phyloP scores from a whole-genome alignment of 2,113 vertebrate genomes.

The Rhabdornis inornatus region DNA sequence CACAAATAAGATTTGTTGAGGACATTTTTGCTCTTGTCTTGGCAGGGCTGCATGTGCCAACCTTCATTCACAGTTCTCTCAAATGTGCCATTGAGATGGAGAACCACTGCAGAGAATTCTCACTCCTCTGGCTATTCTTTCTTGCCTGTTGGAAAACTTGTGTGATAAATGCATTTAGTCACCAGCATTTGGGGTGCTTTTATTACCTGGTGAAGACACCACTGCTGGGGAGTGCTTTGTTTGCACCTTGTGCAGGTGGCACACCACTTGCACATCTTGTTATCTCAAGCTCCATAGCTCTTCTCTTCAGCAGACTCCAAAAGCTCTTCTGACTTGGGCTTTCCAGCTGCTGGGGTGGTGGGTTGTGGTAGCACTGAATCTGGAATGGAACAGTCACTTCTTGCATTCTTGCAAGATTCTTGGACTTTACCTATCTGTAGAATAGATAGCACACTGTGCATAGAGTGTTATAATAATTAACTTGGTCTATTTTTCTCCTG shows the following conservation, averaged over 20 bases:
- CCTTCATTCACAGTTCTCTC: background rate
- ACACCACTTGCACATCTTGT: background rate
- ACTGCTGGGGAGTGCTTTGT: background rate
- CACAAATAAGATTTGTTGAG: background rate
- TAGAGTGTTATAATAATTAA: background rate
- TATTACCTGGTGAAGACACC: background rate
- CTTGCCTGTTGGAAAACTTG: background rate
- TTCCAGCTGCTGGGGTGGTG: background rate
- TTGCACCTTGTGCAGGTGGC: background rate
- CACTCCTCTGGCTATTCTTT: background rate
- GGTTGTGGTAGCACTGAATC: background rate
- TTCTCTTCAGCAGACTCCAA: background rate
- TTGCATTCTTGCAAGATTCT: background rate
- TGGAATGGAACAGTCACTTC: background rate
- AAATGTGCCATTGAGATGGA: background rate
- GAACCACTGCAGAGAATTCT: background rate
- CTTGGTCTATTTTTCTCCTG: background rate
- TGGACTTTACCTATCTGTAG: background rate
- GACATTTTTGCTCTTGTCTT: background rate
- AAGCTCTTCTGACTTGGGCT: background rate
- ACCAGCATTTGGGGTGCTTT: background rate
- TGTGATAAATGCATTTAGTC: background rate
- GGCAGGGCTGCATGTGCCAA: accelerated
- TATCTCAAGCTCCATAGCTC: background rate
- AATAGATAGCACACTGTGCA: background rate